These are phyloP conservation scores for Ammodytes marinus DNA, from an alignment of 2,113 vertebrate genomes.

Conservation along the genomic window DNA sequence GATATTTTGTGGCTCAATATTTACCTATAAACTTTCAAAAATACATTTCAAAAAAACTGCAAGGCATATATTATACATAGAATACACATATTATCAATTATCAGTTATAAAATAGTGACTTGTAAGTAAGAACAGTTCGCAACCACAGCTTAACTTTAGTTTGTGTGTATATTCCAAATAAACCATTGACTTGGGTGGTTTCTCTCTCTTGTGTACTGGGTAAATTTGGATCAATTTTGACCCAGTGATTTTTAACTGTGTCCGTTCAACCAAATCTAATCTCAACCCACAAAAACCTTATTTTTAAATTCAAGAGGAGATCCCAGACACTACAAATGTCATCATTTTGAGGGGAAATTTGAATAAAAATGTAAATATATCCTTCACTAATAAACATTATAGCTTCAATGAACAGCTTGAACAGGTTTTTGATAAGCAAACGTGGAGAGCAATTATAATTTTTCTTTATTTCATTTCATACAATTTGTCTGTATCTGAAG, in stretches of 20 bases:
- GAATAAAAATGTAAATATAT: neutral
- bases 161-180: neutral
- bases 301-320: neutral
- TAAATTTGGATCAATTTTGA: neutral
- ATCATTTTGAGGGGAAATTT: neutral
- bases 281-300: neutral
- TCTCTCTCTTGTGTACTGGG: neutral
- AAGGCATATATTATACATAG: neutral
- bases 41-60: conserved; percentile 4
- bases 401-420: neutral
- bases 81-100: neutral
- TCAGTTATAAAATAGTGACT: neutral
- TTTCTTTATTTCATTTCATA: neutral
- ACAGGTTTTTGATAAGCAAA: neutral
- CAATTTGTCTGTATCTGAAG: neutral
- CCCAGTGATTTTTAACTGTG: neutral
- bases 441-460: too few species aligned
- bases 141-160: neutral
- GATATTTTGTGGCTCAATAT: neutral
- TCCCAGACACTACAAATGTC: neutral
- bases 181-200: neutral
- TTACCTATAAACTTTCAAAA: neutral
- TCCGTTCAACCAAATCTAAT: neutral
- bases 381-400: neutral
- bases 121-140: neutral